These are phyloP conservation scores for Phrynosoma platyrhinos DNA, from an alignment of 2,113 vertebrate genomes.

Conservation along the genomic window DNA sequence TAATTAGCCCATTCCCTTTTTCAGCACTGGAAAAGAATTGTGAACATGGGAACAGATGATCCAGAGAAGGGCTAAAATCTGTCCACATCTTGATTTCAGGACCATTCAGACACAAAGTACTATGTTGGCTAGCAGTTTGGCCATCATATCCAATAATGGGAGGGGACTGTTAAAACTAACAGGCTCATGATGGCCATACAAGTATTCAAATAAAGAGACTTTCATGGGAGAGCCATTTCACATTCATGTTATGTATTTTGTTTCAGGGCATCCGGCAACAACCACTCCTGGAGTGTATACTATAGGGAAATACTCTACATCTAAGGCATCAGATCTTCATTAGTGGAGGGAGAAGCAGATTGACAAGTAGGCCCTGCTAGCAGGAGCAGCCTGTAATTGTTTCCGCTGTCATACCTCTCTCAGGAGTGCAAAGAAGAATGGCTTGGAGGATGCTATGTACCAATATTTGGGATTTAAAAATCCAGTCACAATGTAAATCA, in stretches of 20 bases:
- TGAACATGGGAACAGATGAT: no score
- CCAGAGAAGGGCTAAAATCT: no score
- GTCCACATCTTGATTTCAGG: not conserved
- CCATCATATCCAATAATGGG: not conserved
- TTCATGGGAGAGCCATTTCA: not conserved
- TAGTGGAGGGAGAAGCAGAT: not conserved
- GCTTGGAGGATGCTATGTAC: not conserved
- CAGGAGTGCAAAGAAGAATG: not conserved
- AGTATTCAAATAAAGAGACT: not conserved
- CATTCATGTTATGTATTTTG: slow-evolving; percentile 18
- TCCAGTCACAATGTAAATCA: no score
- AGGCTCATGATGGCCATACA: not conserved
- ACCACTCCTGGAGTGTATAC: slow-evolving; percentile 6
- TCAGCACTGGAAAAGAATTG: no score
- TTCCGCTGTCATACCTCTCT: not conserved
- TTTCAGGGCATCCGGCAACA: slow-evolving; percentile 8
- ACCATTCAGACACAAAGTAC: not conserved
- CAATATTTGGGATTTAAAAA: not conserved
- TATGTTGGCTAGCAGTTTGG: not conserved
- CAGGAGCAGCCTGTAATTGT: not conserved
- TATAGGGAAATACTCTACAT: not conserved
- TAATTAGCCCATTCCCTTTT: no score
- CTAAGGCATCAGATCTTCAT: slow-evolving; percentile 26
- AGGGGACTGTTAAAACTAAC: not conserved
- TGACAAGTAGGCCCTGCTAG: slow-evolving; percentile 21